Percentiles rank a stretch among this genome's conserved stretches.
phyloP scores from a whole-genome alignment of 2,797 vertebrate genomes.

The Hozukius guyotensis region DNA sequence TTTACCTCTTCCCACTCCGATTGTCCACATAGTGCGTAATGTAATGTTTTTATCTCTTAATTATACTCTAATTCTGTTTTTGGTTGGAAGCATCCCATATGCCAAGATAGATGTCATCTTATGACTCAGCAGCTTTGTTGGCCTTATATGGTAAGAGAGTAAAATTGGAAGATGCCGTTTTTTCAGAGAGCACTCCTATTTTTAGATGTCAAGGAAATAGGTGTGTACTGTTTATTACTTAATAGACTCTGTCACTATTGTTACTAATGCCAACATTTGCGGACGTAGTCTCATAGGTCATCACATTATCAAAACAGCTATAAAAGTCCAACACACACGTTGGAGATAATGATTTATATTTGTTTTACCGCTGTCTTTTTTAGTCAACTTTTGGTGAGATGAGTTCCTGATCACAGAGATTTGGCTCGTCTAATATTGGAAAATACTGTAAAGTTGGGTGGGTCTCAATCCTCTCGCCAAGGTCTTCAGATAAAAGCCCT shows the following conservation, averaged over 20 bases:
- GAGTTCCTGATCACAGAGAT: slow-evolving; percentile 10
- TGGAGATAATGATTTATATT: not conserved
- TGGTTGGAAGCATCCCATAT: not conserved
- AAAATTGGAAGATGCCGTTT: slow-evolving; percentile 20
- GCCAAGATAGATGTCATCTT: not conserved
- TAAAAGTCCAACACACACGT: not conserved
- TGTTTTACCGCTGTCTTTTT: slow-evolving; percentile 25
- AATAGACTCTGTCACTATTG: not conserved
- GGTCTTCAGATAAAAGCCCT: slow-evolving; percentile 62
- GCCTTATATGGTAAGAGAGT: slow-evolving; percentile 27
- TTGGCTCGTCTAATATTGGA: slow-evolving; percentile 33
- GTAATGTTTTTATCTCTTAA: not conserved
- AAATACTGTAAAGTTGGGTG: slow-evolving; percentile 48
- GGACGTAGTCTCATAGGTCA: not conserved
- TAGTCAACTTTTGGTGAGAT: slow-evolving; percentile 5
- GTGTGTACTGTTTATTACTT: not conserved
- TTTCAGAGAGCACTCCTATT: slow-evolving; percentile 27
- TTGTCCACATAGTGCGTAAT: not conserved
- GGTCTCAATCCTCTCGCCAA: slow-evolving; percentile 32
- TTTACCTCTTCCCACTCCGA: not conserved
- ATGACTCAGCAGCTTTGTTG: slow-evolving; percentile 18
- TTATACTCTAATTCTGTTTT: not conserved
- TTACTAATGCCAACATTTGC: not conserved
- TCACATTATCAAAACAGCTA: not conserved
- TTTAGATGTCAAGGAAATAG: slow-evolving; percentile 39